Base-by-base conservation (phyloP, 2,113 vertebrate genomes). In the Brachypteracias leptosomus region DNA sequence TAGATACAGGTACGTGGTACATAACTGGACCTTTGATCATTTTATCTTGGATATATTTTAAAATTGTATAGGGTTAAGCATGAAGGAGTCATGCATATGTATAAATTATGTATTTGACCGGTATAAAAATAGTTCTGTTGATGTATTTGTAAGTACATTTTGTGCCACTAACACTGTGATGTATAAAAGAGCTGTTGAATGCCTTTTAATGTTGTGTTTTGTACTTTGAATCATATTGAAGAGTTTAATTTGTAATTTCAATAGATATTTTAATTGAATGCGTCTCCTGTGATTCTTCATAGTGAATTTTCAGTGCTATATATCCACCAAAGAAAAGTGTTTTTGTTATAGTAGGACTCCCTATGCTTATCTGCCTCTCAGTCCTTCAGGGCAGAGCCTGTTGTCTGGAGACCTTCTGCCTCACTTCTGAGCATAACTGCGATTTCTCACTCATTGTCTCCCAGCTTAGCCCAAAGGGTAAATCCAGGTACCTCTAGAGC, bases 161-260 rank as follows among this genome's bases (percentile, higher is more conserved):
- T 97, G 98, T 98, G 98, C 98, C 98, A 98, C 98, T 98, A 98
- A 98, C 99, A 99, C 99, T 99, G 98, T 99, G 99, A 99, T 98
- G 98, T 98, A 98, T 92, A 97, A 96, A 97, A 93, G 97, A 97
- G 81, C 93, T 94, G 97, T 97, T 93, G 97, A 96, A 98, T 96
- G 98, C 98, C 97, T 98, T 98, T 97, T 96, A 92, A 96, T 97
- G 97, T 97, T 93, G 97, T 97, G 95, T 98, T 98, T 98, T 98
- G 98, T 98, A 98, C 97, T 97, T 93, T 90, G 95, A 91, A 96
- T 92, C 95, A 90, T 94, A 96, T 42, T 82, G 92, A 93, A 91
- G 91, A 95, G 91, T 97, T 96, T 95, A 96, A 93, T 98, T 97
- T 98, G 97, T 98, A 97, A 97, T 96, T 97, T 97, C 97, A 98